Conservation (phyloP, 2,888 invertebrate species). For the Dicyrtomina minuta region DNA sequence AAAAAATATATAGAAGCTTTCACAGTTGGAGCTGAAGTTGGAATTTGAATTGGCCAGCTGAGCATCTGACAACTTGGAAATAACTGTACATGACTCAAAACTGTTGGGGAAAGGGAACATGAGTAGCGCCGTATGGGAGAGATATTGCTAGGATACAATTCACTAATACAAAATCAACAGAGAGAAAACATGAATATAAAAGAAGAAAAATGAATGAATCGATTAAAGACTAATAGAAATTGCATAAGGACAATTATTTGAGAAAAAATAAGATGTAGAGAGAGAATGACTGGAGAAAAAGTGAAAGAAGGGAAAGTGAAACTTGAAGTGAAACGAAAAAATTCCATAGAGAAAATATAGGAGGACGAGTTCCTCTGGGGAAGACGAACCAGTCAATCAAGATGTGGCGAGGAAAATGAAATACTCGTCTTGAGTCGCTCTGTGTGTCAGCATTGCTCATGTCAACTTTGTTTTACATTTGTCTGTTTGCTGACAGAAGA, state of each 20-base stretch:
- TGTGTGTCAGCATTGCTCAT: slow-evolving; percentile 11
- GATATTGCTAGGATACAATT: no score
- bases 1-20: no score
- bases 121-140: no score
- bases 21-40: no score
- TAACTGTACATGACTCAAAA: no score
- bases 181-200: neutral
- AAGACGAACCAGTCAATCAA: slow-evolving; percentile 12
- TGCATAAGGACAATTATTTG: neutral
- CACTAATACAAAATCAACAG: neutral
- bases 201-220: neutral
- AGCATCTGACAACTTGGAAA: neutral
- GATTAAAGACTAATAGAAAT: neutral
- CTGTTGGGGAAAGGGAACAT: no score
- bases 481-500: neutral
- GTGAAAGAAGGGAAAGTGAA: neutral
- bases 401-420: slow-evolving; percentile 9
- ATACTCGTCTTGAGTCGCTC: slow-evolving; percentile 6
- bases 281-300: neutral
- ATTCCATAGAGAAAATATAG: neutral
- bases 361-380: neutral
- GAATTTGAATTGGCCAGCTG: slow-evolving; percentile 15
- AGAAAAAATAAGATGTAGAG: neutral
- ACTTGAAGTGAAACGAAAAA: neutral
- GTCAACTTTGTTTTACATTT: slow-evolving; percentile 25